Evolutionary conservation across 2,888 invertebrate species (phyloP), one percentile per base, ranked within the genome.

Genomic region (Selenia dentaria): DNA sequence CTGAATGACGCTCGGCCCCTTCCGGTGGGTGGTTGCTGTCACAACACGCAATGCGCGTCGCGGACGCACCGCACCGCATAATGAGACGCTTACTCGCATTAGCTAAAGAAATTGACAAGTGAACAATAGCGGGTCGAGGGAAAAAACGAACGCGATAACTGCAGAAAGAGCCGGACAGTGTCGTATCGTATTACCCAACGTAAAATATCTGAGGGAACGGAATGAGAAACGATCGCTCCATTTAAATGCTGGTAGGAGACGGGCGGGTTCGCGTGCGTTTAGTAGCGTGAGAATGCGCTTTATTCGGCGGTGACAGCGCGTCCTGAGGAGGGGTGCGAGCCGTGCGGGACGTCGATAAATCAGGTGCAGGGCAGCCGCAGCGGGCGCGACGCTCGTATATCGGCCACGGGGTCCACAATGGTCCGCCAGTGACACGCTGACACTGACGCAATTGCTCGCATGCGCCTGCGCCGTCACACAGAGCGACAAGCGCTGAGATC

Each of bases 81-180:
- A 90, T 90, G 88, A 89, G 89, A 89, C 88, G 90, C 86, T 89
- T 89, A 84, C 88, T 90, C 90, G 85, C 87, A 90, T 90, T 90
- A 90, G 90, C 90, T 84, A 87, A 90, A 90, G 88, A 86, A 90
- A 89, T 89, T 89, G 90, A 90, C 88, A 89, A 88, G 88, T 90
- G 90, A 88, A 90, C 90, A 90, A 90, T 90, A 88, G 89, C 82
- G 74, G 74, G 67, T 65, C 73, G 67, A 74, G 71, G 79, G 79
- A 72, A 83, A 88, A 88, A 88, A 85, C 70, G 77, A 83, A 74
- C 66, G 80, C 78, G 81, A 83, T 77, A 84, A 82, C 81, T 70
- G 81, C 81, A 88, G 87, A 89, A 88, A 84, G 85, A 83, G 87
- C 87, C 84, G 89, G 88, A 88, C 89, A 87, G 89, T 89, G 86